These are phyloP conservation scores for Megaptera novaeangliae DNA, from an alignment of 2,113 vertebrate genomes.

Conservation along the genomic window DNA sequence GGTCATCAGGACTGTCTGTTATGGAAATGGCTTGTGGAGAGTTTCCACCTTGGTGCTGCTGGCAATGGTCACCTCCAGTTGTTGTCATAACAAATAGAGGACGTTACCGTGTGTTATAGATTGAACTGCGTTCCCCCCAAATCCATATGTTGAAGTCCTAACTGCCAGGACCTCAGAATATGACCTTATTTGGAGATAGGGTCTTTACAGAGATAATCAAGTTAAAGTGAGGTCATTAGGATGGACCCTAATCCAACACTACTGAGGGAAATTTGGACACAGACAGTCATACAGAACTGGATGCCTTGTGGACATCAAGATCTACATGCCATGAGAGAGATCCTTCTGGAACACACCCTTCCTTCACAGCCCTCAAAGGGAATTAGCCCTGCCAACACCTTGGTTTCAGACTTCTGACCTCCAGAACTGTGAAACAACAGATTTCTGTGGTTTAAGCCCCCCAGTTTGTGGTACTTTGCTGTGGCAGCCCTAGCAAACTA, in stretches of 20 bases:
- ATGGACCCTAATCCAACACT: background rate
- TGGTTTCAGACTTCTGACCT: background rate
- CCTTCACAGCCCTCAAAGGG: background rate
- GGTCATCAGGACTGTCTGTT: background rate
- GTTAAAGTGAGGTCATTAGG: background rate
- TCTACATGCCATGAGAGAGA: background rate
- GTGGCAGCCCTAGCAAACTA: fast-evolving
- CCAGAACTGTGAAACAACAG: background rate
- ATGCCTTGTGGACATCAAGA: background rate
- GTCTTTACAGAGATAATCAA: background rate
- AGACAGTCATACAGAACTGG: background rate
- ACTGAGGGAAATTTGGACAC: background rate
- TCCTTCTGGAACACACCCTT: too few relatives aligned
- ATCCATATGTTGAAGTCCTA: background rate
- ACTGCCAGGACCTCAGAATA: background rate
- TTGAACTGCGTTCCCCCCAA: background rate
- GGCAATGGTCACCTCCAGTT: too few relatives aligned
- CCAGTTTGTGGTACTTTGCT: background rate
- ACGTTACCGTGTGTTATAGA: background rate
- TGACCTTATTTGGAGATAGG: background rate
- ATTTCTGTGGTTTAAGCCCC: background rate
- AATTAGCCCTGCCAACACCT: too few relatives aligned
- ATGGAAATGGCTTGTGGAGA: background rate
- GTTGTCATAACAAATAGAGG: background rate
- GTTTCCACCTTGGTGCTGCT: too few relatives aligned